Conservation (phyloP, 2,113 vertebrate species). For the Nannobrachium achirus region DNA sequence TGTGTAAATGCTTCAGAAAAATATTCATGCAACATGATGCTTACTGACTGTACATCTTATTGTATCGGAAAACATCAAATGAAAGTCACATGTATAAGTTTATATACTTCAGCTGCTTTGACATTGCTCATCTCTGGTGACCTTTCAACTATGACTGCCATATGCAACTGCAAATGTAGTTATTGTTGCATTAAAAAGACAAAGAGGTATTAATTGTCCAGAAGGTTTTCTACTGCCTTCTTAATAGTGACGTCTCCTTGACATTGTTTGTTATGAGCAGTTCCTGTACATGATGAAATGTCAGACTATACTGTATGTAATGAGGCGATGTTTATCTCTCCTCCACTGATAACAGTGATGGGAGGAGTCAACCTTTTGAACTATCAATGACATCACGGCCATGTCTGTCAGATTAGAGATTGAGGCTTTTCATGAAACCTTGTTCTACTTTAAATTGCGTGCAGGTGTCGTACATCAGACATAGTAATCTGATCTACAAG, state of each 20-base stretch:
- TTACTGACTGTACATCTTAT: not conserved
- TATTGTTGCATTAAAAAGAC: not conserved
- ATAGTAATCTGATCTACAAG: too few species aligned
- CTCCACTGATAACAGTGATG: not conserved
- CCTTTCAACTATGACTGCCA: too few species aligned
- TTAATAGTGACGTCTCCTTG: not conserved
- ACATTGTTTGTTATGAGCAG: not conserved
- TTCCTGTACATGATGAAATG: constrained; percentile 14
- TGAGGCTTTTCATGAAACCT: constrained; percentile 16
- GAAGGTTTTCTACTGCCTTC: not conserved
- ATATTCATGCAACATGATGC: not conserved
- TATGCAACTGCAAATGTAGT: not conserved
- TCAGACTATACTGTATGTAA: not conserved
- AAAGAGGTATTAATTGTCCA: not conserved
- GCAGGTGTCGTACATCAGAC: not conserved
- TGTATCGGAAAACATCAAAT: not conserved
- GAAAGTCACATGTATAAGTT: not conserved
- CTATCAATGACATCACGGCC: constrained; percentile 17
- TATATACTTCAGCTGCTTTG: not conserved
- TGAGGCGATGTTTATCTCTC: not conserved
- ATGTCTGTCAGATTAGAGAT: constrained; percentile 23
- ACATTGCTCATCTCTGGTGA: not conserved
- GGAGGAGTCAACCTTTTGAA: constrained; percentile 4
- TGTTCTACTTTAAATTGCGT: not conserved
- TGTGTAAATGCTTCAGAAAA: constrained; percentile 1